Conservation (phyloP, 2,797 vertebrate genomes). For the Tapera naevia region DNA sequence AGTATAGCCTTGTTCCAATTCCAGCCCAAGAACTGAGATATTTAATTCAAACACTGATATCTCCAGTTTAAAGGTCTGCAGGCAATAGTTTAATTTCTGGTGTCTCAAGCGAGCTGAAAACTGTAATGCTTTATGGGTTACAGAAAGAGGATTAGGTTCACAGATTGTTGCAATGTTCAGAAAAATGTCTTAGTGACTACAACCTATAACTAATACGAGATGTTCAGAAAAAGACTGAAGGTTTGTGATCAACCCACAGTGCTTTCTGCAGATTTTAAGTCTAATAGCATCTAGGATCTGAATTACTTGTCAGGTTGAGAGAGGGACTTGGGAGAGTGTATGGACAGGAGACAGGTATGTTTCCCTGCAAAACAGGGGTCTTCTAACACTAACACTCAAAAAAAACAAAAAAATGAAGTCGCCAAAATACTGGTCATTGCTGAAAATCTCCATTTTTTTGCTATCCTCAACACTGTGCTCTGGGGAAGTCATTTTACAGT, state of each 20-base stretch:
- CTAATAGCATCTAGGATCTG: background rate
- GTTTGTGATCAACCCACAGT: background rate
- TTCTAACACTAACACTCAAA: background rate
- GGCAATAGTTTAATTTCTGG: background rate
- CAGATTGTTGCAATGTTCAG: background rate
- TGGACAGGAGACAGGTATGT: background rate
- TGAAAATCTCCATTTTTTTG: background rate
- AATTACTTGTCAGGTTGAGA: background rate
- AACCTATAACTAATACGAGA: background rate
- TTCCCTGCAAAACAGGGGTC: background rate
- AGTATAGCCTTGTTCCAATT: background rate
- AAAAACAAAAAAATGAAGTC: background rate
- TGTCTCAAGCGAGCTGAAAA: background rate
- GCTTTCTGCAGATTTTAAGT: background rate
- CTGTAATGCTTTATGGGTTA: background rate
- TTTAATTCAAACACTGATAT: background rate
- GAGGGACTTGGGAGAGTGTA: background rate
- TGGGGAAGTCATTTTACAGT: background rate
- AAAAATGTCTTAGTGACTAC: background rate
- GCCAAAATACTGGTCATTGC: background rate
- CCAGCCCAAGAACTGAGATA: background rate
- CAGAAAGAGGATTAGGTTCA: background rate
- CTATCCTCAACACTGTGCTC: background rate
- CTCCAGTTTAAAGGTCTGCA: background rate
- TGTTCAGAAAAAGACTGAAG: background rate